A percentile compares a stretch with the other conserved stretches of the same genome.
Evolutionary conservation across 1,140 invertebrate species (phyloP).

Genomic region (Geopemphigus sp.): DNA sequence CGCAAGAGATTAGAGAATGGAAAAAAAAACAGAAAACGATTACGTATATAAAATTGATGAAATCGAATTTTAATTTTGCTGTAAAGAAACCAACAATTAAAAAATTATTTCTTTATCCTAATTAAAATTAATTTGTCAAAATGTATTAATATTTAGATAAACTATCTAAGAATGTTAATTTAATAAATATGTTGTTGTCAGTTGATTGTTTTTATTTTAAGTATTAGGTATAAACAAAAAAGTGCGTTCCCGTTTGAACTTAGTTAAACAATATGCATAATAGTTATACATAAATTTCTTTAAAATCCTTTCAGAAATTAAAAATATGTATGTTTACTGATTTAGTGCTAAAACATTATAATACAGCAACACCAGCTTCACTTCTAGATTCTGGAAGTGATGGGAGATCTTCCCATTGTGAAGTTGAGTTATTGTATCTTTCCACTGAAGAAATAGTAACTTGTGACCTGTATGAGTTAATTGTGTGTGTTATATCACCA

Average conservation of each 20-base stretch:
- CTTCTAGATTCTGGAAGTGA: slow-evolving; percentile 77
- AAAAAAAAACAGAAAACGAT: slow-evolving; percentile 41
- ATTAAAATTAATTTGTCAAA: too few species aligned
- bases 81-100: background rate
- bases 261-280: slow-evolving; percentile 14
- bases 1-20: slow-evolving; percentile 41
- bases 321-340: background rate
- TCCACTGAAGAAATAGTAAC: slow-evolving; percentile 77
- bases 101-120: background rate
- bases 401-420: slow-evolving; percentile 74
- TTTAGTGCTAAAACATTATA: slow-evolving; percentile 50
- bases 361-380: slow-evolving; percentile 75
- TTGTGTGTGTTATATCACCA: slow-evolving; percentile 72
- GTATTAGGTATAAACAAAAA: slow-evolving; percentile 9
- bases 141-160: background rate
- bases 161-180: slow-evolving; percentile 14
- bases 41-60: background rate
- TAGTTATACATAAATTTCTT: background rate
- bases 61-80: background rate
- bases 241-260: slow-evolving; percentile 13
- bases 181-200: slow-evolving; percentile 28
- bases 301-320: background rate
- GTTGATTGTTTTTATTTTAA: slow-evolving; percentile 35
- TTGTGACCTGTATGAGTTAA: slow-evolving; percentile 78
- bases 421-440: slow-evolving; percentile 74